Conservation (phyloP, 2,113 vertebrate species). For the Rafetus swinhoei region DNA sequence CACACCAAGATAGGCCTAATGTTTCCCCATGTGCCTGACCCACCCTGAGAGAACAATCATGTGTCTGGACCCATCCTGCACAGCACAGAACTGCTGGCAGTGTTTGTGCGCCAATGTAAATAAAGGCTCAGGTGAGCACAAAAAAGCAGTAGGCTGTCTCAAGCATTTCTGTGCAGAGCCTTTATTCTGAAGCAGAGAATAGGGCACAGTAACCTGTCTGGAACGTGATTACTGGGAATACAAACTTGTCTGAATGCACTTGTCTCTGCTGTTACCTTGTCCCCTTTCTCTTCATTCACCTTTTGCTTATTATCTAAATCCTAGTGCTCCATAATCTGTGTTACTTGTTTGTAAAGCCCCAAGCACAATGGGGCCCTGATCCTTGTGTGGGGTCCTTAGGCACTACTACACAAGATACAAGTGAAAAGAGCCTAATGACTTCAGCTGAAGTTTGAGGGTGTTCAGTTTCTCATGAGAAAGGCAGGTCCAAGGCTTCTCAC, state of each 20-base stretch:
- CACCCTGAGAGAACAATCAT: not conserved
- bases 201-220: not conserved
- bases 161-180: not conserved
- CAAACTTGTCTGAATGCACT: no score
- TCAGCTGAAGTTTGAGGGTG: no score
- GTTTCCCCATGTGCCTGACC: not conserved
- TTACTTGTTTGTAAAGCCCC: not conserved
- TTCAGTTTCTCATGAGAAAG: not conserved
- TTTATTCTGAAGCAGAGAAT: not conserved
- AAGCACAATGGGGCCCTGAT: fast-evolving
- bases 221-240: not conserved
- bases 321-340: no score
- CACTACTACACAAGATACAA: fast-evolving
- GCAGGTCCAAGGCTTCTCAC: not conserved
- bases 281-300: not conserved
- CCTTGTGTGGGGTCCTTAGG: not conserved
- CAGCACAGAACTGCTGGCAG: not conserved
- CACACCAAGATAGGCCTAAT: not conserved
- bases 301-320: not conserved
- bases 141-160: not conserved
- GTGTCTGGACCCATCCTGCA: not conserved
- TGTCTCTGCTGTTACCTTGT: not conserved
- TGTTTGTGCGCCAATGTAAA: not conserved
- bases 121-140: not conserved
- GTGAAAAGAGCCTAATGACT: not conserved